A percentile compares a stretch with the other conserved stretches of the same genome.
Conservation (phyloP, 2,797 vertebrate species). For the Phaenicophaeus curvirostris region DNA sequence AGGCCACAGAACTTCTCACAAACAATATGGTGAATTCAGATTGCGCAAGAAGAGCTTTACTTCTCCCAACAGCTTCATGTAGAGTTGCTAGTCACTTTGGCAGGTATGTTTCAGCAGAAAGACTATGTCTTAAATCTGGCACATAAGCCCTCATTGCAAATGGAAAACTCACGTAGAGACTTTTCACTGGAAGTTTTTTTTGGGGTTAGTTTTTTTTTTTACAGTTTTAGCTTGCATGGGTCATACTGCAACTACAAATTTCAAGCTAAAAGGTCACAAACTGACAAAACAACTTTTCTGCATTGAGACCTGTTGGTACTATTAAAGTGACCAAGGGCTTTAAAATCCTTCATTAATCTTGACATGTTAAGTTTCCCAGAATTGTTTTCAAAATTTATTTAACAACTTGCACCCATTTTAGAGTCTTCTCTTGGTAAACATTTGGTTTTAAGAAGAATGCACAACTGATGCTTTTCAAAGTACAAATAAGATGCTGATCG, state of each 20-base stretch:
- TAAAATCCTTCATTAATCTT: conserved; percentile 34
- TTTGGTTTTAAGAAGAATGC: neutral
- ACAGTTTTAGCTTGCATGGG: neutral
- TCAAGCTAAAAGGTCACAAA: conserved; percentile 33
- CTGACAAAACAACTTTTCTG: neutral
- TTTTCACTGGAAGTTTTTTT: neutral
- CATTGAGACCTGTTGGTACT: neutral
- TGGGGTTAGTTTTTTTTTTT: neutral
- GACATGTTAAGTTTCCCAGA: neutral
- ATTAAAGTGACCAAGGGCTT: conserved; percentile 8
- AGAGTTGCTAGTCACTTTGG: neutral
- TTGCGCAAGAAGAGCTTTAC: conserved; percentile 42
- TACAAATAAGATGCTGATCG: neutral
- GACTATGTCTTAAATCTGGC: neutral
- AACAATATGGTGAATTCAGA: conserved; percentile 54
- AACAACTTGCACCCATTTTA: neutral
- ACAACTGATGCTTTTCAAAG: neutral
- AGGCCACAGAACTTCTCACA: conserved; percentile 57
- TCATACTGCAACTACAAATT: conserved; percentile 23
- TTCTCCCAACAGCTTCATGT: conserved; percentile 8
- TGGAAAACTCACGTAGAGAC: neutral
- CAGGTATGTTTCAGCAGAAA: neutral
- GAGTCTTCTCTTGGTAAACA: neutral
- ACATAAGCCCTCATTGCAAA: neutral
- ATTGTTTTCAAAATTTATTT: neutral